Evolutionary conservation across 2,797 vertebrate species (phyloP), one percentile per base, ranked within the genome.

Genomic region (Acrocephalus scirpaceus): DNA sequence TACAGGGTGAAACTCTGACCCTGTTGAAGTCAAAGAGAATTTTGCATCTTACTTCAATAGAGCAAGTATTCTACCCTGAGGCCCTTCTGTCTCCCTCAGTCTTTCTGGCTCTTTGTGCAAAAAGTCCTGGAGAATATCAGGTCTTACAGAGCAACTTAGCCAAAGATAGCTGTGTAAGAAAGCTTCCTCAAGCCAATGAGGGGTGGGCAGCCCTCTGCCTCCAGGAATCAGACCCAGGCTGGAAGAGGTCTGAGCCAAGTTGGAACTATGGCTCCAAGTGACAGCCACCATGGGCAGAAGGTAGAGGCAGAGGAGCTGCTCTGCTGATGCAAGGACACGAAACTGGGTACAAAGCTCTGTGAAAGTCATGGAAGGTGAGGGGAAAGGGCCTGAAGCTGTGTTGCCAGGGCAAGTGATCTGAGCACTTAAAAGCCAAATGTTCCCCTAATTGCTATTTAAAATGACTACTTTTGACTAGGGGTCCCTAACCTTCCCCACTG

Each of bases 91-190:
- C 34, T 60, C 62, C 26, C 32, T 78, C 56, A 64, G 40, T 78
- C 82, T 95, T 86, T 53, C 45, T 20, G 38, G 22, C 25, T 56
- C 51, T 66, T 85, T 91, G 85, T 66, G 62, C 62, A 81, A 45
- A 51, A 88, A 78, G 58, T 96, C 60, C 93, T 95, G 92, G 91
- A 93, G 54, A 95, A 69, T 86, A 86, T 93, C 91, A 94, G 58
- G 51, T 75, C 93, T 93, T 44, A 32, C 87, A 70, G 58, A 94
- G 73, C 44, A 73, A 91, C 91, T 96, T 91, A 95, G 50, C 36
- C 66, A 72, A 58, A 78, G 47, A 75, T 15, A 78, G 85, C 15
- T 40, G 32, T 7, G 73, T 30, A 82, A 64, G 44, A 92, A 79
- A 89, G 74, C 67, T 56, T 95, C 48, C 60, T 42, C 56, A 23